Evolutionary conservation across 1,140 invertebrate genomes (phyloP).

Genomic region (Belonocnema kinseyi): DNA sequence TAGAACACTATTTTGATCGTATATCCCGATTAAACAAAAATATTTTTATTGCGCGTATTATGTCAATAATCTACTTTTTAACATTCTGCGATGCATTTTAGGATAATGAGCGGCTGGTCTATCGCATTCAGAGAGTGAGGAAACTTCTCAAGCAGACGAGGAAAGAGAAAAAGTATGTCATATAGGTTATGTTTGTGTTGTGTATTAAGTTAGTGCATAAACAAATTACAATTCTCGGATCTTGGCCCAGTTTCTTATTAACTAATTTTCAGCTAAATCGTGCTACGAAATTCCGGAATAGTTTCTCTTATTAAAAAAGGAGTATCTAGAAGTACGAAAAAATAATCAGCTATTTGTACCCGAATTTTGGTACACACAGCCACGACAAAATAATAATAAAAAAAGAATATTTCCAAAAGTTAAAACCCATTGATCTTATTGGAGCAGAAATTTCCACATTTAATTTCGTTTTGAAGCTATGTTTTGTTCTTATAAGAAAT

Average conservation of each 20-base stretch:
- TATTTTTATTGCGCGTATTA: constrained; percentile 8
- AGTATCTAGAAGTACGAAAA: too few species aligned
- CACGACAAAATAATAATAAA: too few species aligned
- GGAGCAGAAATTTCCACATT: too few species aligned
- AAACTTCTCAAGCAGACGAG: constrained; percentile 71
- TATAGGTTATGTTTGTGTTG: constrained; percentile 60
- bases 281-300: too few species aligned
- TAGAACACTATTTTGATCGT: constrained; percentile 38
- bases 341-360: too few species aligned
- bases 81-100: constrained; percentile 45
- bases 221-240: constrained; percentile 2
- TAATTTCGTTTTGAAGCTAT: too few species aligned
- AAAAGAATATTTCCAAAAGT: too few species aligned
- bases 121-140: constrained; percentile 72
- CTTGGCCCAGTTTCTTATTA: neutral
- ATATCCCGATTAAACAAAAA: neutral
- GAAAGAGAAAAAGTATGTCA: constrained; percentile 74
- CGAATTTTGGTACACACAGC: too few species aligned
- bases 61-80: too few species aligned
- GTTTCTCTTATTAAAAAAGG: neutral
- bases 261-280: too few species aligned
- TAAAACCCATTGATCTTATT: too few species aligned
- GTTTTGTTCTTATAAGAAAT: too few species aligned
- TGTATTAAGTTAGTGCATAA: neutral
- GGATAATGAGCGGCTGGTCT: constrained; percentile 75